Conservation (phyloP, 2,888 invertebrate species). For the Limnephilus rhombicus region DNA sequence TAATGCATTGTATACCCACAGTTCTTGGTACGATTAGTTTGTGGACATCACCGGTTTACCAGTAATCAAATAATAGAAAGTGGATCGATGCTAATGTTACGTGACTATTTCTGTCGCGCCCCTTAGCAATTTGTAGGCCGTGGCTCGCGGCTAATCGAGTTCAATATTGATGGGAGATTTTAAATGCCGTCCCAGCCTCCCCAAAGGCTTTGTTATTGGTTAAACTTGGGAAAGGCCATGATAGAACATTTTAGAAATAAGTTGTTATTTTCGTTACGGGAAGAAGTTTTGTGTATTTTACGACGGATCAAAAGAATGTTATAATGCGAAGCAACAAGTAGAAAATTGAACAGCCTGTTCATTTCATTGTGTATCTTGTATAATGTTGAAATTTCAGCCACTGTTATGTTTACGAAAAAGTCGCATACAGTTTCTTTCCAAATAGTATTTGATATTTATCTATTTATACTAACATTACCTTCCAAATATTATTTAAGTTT, state of each 20-base stretch:
- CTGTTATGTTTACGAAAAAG: not conserved
- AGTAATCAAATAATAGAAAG: not conserved
- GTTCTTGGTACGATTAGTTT: not conserved
- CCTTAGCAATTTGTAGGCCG: not conserved
- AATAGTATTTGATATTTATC: not conserved
- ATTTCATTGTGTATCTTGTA: not conserved
- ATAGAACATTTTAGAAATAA: not conserved
- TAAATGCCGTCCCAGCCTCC: not conserved
- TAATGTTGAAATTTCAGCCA: not conserved
- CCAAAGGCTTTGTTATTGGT: not conserved
- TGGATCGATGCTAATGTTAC: constrained; percentile 19
- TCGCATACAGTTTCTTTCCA: not conserved
- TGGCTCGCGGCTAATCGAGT: not conserved
- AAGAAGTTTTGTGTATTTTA: not conserved
- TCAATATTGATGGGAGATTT: not conserved
- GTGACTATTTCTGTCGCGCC: constrained; percentile 5
- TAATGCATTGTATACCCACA: not conserved
- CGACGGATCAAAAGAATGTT: not conserved
- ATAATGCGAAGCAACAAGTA: not conserved
- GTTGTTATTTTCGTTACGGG: not conserved
- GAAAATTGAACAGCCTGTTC: not conserved
- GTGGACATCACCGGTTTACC: not conserved
- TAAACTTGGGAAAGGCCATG: not conserved
- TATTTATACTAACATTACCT: not conserved
- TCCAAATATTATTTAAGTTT: not conserved